Evolutionary conservation across 2,888 invertebrate genomes (phyloP), one percentile per base, ranked within the genome.

Genomic region (Galerucella nymphaeae): DNA sequence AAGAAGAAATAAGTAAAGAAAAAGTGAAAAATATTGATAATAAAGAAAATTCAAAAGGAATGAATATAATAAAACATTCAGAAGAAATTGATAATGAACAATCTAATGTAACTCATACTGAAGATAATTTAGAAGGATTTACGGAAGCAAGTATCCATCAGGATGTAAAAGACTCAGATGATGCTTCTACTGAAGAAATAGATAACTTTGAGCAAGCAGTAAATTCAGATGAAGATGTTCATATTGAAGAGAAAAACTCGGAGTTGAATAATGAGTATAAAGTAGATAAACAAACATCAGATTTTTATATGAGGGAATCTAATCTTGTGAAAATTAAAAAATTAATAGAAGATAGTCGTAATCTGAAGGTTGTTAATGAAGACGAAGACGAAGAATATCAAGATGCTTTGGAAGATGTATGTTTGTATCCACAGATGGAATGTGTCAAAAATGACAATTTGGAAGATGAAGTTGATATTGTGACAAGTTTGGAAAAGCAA

Each of bases 321-420:
- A 10, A 9, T 10, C 30, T 58, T 3, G 9, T n/a, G 14, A 30
- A 30, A 30, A 58, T 58, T 1, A 58, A n/a, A 23, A 23, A 30
- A 30, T 58, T 23, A 23, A 58, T 58, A 58, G n/a, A 58, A 30
- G n/a, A 30, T 16, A 58, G 30, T 30, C 23, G 14, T 16, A 23
- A 58, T 2, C 6, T 10, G 23, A 23, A 23, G 3, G 11, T 23
- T 5, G 20, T 23, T 2, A 0, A 57, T 8, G 58, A 30, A n/a
- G 63, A 63, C 2, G 53, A 70, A 42, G 63, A 63, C 55, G 63
- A 63, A 23, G 48, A 53, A 23, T 30, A 59, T 58, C 42, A 64
- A 58, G 58, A 64, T 42, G 48, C 53, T 30, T 57, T 66, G 3
- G 66, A 66, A 2, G 41, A 41, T 57, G 2, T 4, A 16, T 10